Evolutionary conservation across 2,113 vertebrate species (phyloP).

Genomic region (Alligator mississippiensis): DNA sequence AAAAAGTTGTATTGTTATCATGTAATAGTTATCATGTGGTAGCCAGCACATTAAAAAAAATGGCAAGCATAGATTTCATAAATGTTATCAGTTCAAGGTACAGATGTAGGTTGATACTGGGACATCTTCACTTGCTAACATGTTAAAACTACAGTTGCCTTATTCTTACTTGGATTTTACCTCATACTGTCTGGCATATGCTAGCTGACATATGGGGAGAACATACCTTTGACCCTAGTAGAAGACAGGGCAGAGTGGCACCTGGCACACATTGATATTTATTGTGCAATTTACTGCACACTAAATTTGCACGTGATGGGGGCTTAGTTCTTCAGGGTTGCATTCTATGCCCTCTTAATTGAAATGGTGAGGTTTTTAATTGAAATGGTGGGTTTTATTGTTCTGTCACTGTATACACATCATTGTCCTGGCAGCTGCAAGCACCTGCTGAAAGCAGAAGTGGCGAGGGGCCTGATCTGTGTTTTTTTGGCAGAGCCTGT

Average conservation of each 20-base stretch:
- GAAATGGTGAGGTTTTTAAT: too few species aligned
- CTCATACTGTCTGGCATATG: rapidly evolving
- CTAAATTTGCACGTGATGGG: too few species aligned
- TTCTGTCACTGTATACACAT: too few species aligned
- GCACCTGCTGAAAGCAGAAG: too few species aligned
- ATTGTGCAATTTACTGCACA: too few species aligned
- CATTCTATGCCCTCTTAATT: too few species aligned
- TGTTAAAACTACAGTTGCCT: not conserved
- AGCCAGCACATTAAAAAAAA: not conserved
- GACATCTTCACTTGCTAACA: not conserved
- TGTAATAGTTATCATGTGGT: slow-evolving; percentile 9
- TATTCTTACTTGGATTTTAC: not conserved
- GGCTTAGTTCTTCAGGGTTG: too few species aligned
- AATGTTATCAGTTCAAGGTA: not conserved
- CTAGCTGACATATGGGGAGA: not conserved
- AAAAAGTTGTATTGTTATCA: not conserved
- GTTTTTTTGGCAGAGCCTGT: too few species aligned
- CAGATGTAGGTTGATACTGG: not conserved
- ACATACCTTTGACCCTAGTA: not conserved
- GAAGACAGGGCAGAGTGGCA: not conserved
- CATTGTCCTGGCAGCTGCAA: too few species aligned
- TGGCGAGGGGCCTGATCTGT: too few species aligned
- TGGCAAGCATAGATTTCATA: not conserved
- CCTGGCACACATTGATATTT: too few species aligned
- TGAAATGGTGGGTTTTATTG: too few species aligned